Evolutionary conservation across 2,797 vertebrate genomes (phyloP).

Genomic region (Valencia hispanica): DNA sequence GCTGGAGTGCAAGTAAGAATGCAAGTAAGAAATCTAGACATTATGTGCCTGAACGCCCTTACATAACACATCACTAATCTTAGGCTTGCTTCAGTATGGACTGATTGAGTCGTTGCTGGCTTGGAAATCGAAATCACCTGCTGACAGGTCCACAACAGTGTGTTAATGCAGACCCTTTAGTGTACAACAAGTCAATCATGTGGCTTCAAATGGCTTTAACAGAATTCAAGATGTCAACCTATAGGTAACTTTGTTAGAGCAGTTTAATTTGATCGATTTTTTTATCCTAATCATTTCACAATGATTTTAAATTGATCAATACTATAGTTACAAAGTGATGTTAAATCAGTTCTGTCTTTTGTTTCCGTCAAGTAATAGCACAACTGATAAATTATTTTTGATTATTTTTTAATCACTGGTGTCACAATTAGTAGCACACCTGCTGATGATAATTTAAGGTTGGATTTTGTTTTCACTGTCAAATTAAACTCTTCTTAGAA

Average conservation of each 20-base stretch:
- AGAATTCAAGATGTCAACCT: neutral
- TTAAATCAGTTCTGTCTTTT: neutral
- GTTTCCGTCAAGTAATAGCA: neutral
- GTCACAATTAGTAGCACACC: too few relatives aligned
- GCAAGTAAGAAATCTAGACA: constrained; percentile 57
- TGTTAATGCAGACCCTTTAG: constrained; percentile 28
- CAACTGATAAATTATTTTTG: too few relatives aligned
- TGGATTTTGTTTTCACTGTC: too few relatives aligned
- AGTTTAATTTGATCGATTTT: neutral
- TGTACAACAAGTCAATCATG: constrained; percentile 2
- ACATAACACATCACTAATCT: constrained; percentile 56
- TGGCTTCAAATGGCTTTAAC: neutral
- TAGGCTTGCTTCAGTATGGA: constrained; percentile 11
- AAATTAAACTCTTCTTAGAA: too few relatives aligned
- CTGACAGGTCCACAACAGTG: constrained; percentile 33
- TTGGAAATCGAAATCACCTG: constrained; percentile 22
- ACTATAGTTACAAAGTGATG: too few relatives aligned
- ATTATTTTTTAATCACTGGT: too few relatives aligned
- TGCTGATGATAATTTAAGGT: too few relatives aligned
- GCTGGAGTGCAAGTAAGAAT: constrained; percentile 58
- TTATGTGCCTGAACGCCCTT: constrained; percentile 47
- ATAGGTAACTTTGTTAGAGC: neutral
- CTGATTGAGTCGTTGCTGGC: constrained; percentile 12
- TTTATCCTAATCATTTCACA: neutral
- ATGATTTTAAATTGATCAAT: too few relatives aligned